Percentiles rank a stretch among this genome's conserved stretches.
These are phyloP conservation scores for Lacanobia wlatinum DNA, from an alignment of 2,888 invertebrate genomes.

Conservation along the genomic window DNA sequence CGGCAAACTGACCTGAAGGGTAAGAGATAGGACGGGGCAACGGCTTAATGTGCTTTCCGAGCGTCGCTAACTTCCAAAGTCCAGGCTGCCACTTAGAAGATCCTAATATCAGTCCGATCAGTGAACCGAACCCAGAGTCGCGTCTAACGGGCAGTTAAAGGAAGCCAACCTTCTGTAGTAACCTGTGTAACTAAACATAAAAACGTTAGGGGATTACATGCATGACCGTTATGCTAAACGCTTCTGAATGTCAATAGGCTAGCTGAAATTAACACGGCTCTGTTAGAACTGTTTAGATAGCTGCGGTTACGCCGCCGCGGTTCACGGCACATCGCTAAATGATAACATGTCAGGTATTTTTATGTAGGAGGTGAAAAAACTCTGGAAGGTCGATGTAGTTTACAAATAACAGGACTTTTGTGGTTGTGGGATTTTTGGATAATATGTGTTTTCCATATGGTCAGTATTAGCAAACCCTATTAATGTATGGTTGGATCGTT, in stretches of 20 bases:
- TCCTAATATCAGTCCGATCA: background rate
- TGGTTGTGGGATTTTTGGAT: background rate
- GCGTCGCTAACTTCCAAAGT: background rate
- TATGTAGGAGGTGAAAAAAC: constrained; percentile 35
- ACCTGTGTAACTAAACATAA: background rate
- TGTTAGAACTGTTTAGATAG: constrained; percentile 26
- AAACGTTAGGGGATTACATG: background rate
- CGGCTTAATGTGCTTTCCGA: background rate
- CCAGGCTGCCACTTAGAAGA: background rate
- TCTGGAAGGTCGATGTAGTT: constrained; percentile 8
- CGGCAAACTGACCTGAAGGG: background rate
- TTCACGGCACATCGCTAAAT: constrained; percentile 45
- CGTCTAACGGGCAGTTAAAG: background rate
- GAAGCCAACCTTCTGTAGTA: background rate
- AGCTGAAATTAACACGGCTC: constrained; percentile 42
- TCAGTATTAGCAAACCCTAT: too few species aligned
- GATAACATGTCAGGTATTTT: constrained; percentile 13
- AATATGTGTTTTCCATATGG: background rate
- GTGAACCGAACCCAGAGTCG: background rate
- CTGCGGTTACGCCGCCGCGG: constrained; percentile 10
- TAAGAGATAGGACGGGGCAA: background rate
- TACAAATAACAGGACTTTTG: background rate
- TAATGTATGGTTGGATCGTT: too few species aligned
- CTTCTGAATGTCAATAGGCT: constrained; percentile 33
- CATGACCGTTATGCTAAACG: constrained; percentile 26